Evolutionary conservation across 2,113 vertebrate genomes (phyloP).

Genomic region (Tretioscincus oriximinensis): DNA sequence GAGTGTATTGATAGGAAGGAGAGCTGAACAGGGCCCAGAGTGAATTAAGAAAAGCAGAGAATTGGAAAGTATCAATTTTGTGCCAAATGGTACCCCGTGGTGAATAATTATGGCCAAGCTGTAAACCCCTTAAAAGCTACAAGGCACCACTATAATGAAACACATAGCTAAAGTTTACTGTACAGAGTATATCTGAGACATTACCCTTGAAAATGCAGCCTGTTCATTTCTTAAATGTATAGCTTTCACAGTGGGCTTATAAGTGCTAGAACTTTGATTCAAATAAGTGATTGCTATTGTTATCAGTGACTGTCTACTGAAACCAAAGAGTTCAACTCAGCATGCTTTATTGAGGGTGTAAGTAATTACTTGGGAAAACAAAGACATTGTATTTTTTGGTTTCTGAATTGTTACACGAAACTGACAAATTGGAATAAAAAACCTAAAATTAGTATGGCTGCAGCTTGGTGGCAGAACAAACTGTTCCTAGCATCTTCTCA

Average conservation of each 20-base stretch:
- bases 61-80: conserved; percentile 51
- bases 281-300: conserved; percentile 62
- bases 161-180: conserved; percentile 65
- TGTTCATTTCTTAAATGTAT: conserved; percentile 53
- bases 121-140: conserved; percentile 68
- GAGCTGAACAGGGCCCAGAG: conserved; percentile 21
- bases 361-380: conserved; percentile 31
- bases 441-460: neutral
- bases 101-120: conserved; percentile 62
- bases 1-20: conserved; percentile 29
- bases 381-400: conserved; percentile 40
- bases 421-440: neutral
- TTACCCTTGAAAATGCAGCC: conserved; percentile 50
- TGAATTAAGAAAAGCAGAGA: conserved; percentile 49
- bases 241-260: conserved; percentile 56
- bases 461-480: neutral
- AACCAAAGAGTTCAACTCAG: conserved; percentile 28
- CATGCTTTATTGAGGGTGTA: neutral
- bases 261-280: conserved; percentile 67
- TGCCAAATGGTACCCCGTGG: conserved; percentile 61
- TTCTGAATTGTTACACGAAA: conserved; percentile 43
- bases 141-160: conserved; percentile 68
- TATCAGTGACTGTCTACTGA: conserved; percentile 51
- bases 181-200: conserved; percentile 37
- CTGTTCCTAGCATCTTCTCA: too few relatives aligned